phyloP scores from a whole-genome alignment of 2,888 invertebrate species.

The Diploptera punctata region DNA sequence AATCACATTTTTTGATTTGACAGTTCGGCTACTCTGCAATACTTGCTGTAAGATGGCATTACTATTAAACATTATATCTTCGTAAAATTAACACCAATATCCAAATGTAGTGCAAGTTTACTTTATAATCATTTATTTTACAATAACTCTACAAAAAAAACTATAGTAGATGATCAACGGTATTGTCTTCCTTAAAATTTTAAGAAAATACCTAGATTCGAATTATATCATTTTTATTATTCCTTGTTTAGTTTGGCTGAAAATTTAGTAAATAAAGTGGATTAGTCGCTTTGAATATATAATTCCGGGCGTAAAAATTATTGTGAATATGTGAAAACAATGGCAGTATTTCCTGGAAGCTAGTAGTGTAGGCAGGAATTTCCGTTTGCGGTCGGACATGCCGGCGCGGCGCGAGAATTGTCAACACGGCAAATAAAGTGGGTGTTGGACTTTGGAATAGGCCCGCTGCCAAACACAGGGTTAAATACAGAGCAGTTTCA shows the following conservation, averaged over 20 bases:
- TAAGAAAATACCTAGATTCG: background rate
- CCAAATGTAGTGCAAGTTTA: too few species aligned
- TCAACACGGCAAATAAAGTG: conserved; percentile 4
- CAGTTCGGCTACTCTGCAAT: too few species aligned
- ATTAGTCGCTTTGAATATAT: background rate
- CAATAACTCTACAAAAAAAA: background rate
- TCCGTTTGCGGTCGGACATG: background rate
- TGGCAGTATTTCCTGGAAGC: background rate
- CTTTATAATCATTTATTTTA: background rate
- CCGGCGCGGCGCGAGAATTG: background rate
- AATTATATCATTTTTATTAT: background rate
- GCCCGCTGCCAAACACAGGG: background rate
- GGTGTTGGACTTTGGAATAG: conserved; percentile 15
- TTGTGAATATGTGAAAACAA: background rate
- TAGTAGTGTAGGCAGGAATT: background rate
- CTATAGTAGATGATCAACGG: background rate
- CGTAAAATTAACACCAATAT: too few species aligned
- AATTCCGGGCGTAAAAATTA: background rate
- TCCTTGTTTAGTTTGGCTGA: background rate
- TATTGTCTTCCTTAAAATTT: background rate
- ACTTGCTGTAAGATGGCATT: too few species aligned
- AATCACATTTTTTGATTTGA: too few species aligned
- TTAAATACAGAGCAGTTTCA: conserved; percentile 13
- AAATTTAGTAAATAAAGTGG: background rate
- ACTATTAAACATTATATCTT: too few species aligned